Conservation (phyloP, 2,113 vertebrate species). For the Zosterops borbonicus region DNA sequence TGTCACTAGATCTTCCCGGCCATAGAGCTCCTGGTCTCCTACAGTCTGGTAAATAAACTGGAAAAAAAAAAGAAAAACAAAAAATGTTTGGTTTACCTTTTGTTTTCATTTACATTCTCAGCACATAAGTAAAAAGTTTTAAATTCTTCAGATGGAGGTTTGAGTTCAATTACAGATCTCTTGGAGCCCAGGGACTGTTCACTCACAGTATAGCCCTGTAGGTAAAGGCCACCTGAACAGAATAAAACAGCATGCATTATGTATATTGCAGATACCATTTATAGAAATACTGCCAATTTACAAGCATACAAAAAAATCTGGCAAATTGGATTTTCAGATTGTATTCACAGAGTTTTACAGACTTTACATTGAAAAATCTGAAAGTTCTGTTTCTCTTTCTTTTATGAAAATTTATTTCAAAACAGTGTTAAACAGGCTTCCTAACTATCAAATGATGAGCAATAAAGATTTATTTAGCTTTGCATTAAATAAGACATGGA, state of each 20-base stretch:
- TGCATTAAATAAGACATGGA: not conserved
- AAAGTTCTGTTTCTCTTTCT: accelerated
- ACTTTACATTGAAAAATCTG: not conserved
- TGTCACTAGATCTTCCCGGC: not conserved
- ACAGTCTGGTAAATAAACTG: not conserved
- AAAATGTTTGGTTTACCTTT: constrained; percentile 73
- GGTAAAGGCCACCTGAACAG: constrained; percentile 84
- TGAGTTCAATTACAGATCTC: constrained; percentile 86
- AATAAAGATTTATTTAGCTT: not conserved
- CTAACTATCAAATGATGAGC: not conserved
- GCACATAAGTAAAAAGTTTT: constrained; percentile 88
- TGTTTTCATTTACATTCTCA: constrained; percentile 86
- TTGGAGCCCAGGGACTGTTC: constrained; percentile 83
- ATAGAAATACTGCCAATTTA: not conserved
- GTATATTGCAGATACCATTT: not conserved
- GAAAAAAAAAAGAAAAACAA: not conserved
- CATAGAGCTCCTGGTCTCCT: not conserved
- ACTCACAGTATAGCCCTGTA: constrained; percentile 86
- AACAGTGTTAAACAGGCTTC: not conserved
- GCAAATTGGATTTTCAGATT: not conserved
- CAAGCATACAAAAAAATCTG: not conserved
- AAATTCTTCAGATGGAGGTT: constrained; percentile 89
- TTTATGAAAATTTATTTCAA: not conserved
- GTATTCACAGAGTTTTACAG: not conserved
- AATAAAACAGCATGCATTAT: not conserved